phyloP scores from a whole-genome alignment of 2,113 vertebrate genomes.

The Gobius niger region DNA sequence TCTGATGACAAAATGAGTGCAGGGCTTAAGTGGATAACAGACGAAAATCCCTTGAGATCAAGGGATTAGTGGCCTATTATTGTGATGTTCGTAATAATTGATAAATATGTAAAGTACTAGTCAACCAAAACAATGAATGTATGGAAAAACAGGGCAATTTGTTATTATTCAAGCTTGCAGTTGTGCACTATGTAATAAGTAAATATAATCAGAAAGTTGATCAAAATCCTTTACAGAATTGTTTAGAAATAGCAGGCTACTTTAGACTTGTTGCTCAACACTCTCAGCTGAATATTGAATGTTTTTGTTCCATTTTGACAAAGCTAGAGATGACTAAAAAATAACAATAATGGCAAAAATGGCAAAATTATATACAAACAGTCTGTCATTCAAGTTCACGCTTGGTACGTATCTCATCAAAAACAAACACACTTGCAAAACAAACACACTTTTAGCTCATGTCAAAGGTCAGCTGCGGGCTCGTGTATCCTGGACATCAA shows the following conservation, averaged over 20 bases:
- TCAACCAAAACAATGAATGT: background rate
- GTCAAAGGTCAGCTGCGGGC: slow-evolving; percentile 20
- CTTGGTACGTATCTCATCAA: background rate
- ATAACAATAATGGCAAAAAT: background rate
- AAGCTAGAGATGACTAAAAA: too few relatives aligned
- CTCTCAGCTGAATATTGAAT: too few relatives aligned
- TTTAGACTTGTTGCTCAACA: too few relatives aligned
- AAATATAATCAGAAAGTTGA: too few relatives aligned
- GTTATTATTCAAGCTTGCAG: background rate
- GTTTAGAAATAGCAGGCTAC: too few relatives aligned
- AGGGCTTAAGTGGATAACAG: background rate
- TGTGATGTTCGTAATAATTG: background rate
- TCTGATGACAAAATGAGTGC: background rate
- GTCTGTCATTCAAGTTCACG: background rate
- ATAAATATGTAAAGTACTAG: background rate
- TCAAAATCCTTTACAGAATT: too few relatives aligned
- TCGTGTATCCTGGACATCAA: slow-evolving; percentile 38
- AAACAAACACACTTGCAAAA: slow-evolving; percentile 3
- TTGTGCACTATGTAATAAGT: too few relatives aligned
- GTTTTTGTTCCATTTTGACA: too few relatives aligned
- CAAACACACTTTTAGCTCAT: slow-evolving; percentile 25
- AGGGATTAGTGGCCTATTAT: background rate
- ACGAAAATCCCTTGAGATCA: background rate
- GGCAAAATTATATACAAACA: too few relatives aligned
- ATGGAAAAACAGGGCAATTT: background rate